phyloP scores from a whole-genome alignment of 1,140 invertebrate genomes.

The Zelostemma sp. region DNA sequence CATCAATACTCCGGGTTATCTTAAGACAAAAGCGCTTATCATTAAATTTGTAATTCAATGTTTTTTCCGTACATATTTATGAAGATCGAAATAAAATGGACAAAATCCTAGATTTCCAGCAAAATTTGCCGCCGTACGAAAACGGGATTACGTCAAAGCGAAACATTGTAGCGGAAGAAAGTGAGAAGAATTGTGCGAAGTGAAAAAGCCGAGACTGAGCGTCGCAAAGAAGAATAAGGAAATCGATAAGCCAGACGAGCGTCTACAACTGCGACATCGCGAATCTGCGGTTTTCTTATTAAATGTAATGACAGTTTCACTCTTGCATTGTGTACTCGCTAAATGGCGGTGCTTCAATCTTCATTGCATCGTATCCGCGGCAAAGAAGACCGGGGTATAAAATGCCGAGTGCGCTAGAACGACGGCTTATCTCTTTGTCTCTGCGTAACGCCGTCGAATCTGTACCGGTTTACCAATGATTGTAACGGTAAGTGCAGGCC shows the following conservation, averaged over 20 bases:
- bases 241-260: constrained; percentile 33
- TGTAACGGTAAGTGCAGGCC: constrained; percentile 56
- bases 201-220: constrained; percentile 14
- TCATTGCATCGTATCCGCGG: constrained; percentile 52
- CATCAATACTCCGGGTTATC: too few relatives aligned
- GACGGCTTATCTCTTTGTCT: constrained; percentile 55
- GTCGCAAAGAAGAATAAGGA: constrained; percentile 35
- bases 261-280: constrained; percentile 47
- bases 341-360: constrained; percentile 63
- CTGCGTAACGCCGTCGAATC: constrained; percentile 39
- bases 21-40: too few relatives aligned
- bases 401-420: constrained; percentile 40
- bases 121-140: too few relatives aligned
- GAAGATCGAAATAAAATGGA: too few relatives aligned
- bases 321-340: constrained; percentile 57
- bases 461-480: constrained; percentile 56
- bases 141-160: neutral
- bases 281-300: constrained; percentile 69
- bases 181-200: constrained; percentile 2
- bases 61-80: too few relatives aligned
- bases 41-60: too few relatives aligned
- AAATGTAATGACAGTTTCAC: constrained; percentile 64
- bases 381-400: constrained; percentile 57
- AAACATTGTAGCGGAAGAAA: neutral
- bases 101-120: too few relatives aligned